phyloP scores from a whole-genome alignment of 1,140 invertebrate species.

The Alviniconcha marisindica region DNA sequence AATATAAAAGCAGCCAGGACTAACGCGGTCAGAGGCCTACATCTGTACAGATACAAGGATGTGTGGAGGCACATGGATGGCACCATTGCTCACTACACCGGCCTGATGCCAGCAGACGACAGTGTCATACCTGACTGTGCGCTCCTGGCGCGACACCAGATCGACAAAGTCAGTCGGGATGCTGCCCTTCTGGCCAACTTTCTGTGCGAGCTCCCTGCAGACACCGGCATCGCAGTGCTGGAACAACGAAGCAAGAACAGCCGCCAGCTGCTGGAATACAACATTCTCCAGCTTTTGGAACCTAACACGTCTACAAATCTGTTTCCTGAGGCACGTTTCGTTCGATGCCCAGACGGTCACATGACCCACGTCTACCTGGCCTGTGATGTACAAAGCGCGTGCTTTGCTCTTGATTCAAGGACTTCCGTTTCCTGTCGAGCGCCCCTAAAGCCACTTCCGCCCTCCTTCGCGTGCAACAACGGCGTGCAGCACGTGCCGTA shows the following conservation, averaged over 20 bases:
- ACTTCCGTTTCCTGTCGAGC: background rate
- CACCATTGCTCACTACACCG: background rate
- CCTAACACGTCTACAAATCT: background rate
- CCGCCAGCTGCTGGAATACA: too few relatives aligned
- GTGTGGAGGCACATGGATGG: background rate
- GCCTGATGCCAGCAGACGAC: too few relatives aligned
- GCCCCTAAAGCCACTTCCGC: slow-evolving; percentile 2
- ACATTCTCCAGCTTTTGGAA: background rate
- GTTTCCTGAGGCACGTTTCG: background rate
- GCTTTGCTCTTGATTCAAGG: background rate
- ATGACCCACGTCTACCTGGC: slow-evolving; percentile 17
- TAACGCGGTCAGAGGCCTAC: too few relatives aligned
- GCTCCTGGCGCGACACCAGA: too few relatives aligned
- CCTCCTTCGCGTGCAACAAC: slow-evolving; percentile 24
- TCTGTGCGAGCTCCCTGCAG: background rate
- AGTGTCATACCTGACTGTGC: too few relatives aligned
- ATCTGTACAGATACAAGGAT: background rate
- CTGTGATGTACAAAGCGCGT: slow-evolving; percentile 18
- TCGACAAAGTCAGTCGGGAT: too few relatives aligned
- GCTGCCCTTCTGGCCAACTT: too few relatives aligned
- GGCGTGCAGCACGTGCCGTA: slow-evolving; percentile 18
- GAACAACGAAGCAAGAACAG: too few relatives aligned
- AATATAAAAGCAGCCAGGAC: too few relatives aligned
- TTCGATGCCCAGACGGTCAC: background rate
- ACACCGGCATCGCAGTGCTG: background rate